Percentiles rank a stretch among this genome's conserved stretches.
Evolutionary conservation across 92 coral and sea anemone species (phyloP).

Genomic region (Siderastrea radians): DNA sequence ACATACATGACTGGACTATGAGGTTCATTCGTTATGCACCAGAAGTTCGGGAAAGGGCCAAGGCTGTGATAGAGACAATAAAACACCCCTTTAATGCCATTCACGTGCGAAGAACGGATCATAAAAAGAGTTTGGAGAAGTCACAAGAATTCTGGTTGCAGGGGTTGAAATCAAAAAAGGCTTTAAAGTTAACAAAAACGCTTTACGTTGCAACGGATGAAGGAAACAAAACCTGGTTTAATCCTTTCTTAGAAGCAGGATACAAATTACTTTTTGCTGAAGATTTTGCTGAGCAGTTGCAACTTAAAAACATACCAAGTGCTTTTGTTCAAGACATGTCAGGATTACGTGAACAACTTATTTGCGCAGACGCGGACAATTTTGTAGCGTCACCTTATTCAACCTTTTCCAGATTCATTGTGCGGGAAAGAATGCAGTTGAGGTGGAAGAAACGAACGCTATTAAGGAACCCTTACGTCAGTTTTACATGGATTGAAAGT

Average conservation of each 20-base stretch:
- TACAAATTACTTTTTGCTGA: slow-evolving; percentile 74
- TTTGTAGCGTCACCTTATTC: slow-evolving; percentile 36
- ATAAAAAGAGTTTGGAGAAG: slow-evolving; percentile 71
- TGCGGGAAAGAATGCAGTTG: slow-evolving; percentile 62
- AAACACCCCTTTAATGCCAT: slow-evolving; percentile 78
- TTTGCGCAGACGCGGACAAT: slow-evolving; percentile 74
- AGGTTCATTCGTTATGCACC: slow-evolving; percentile 74
- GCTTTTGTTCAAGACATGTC: slow-evolving; percentile 63
- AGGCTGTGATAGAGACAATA: slow-evolving; percentile 46
- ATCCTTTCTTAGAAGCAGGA: slow-evolving; percentile 81
- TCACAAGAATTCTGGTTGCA: slow-evolving; percentile 71
- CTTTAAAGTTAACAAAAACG: slow-evolving; percentile 38
- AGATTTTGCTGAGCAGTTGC: slow-evolving; percentile 44
- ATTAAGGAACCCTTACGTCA: no score
- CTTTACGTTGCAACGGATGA: no score
- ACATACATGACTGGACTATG: slow-evolving; percentile 75
- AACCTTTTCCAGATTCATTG: slow-evolving; percentile 71
- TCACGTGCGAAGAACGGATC: slow-evolving; percentile 85
- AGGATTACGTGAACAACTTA: slow-evolving; percentile 11
- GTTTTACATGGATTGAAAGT: no score
- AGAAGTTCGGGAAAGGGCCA: slow-evolving; percentile 61
- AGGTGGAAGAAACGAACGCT: slow-evolving; percentile 58
- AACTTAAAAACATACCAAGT: background rate
- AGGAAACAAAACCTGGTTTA: slow-evolving; percentile 68
- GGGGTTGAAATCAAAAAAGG: slow-evolving; percentile 40